Evolutionary conservation across 1,140 invertebrate genomes (phyloP).

Genomic region (Drosophila parabipectinata): DNA sequence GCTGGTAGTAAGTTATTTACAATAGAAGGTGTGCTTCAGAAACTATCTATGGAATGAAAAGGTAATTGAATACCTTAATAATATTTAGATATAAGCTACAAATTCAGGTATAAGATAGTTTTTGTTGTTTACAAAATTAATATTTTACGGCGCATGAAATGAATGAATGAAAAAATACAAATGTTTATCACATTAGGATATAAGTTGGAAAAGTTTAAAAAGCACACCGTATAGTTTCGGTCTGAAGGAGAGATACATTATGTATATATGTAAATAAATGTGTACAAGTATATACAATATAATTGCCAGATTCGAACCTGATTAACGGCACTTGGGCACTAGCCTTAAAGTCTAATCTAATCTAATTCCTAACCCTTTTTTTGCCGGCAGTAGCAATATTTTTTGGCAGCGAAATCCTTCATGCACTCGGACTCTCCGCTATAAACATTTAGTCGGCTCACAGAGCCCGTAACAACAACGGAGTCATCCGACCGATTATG

Average conservation of each 20-base stretch:
- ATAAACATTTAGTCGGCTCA: constrained; percentile 88
- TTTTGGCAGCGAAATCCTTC: constrained; percentile 85
- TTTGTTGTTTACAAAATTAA: neutral
- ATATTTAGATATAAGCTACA: too few relatives aligned
- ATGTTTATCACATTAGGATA: neutral
- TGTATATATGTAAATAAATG: constrained; percentile 13
- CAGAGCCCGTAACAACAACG: constrained; percentile 77
- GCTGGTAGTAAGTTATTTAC: constrained; percentile 18
- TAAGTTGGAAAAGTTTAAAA: neutral
- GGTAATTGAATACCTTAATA: neutral
- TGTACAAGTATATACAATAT: neutral
- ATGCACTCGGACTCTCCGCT: constrained; percentile 85
- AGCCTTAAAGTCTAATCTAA: constrained; percentile 21
- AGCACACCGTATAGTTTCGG: neutral
- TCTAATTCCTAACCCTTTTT: constrained; percentile 31
- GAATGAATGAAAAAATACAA: neutral
- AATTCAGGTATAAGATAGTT: too few relatives aligned
- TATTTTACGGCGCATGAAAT: neutral
- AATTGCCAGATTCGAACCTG: constrained; percentile 26
- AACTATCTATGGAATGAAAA: neutral
- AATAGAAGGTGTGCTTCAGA: neutral
- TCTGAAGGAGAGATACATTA: constrained; percentile 8
- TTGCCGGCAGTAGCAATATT: constrained; percentile 85
- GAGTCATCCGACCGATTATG: constrained; percentile 70
- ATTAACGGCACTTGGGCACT: constrained; percentile 57